Evolutionary conservation across 2,113 vertebrate species (phyloP), one percentile per base, ranked within the genome.

Genomic region (Hippoglossus stenolepis): DNA sequence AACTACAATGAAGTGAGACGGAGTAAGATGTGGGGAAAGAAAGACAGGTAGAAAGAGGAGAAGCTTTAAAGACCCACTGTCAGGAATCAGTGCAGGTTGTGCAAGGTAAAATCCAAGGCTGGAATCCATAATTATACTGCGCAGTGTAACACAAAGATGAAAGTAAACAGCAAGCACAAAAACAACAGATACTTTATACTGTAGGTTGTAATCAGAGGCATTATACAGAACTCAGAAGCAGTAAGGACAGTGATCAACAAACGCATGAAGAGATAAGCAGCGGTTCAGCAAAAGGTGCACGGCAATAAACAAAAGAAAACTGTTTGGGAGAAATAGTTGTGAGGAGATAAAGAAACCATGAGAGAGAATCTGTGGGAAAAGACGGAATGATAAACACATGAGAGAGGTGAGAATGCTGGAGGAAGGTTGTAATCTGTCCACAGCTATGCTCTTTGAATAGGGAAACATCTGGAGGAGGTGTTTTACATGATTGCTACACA

Each of bases 91-190:
- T 49, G 17, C 45, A 2, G 5, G 17, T 49, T 49, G 45, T 5
- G 45, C 45, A 49, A 49, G 15, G 45, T 18, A 49, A 49, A 49
- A 4, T 5, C 17, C 45, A 49, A 17, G 3, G 18, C 49, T 79
- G 81, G 79, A 87, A 84, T 90, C 53, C 70, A 77, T 82, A 82
- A 80, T 80, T 82, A 87, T 3, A n/a, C 51, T 54, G 51, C 1
- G 20, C 51, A 15, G 51, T 78, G 51, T 73, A 57, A 71, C 24
- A 66, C 62, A 17, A 18, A 18, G 47, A 51, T 51, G 47, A 74
- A 65, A 76, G 58, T 53, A 40, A 68, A 82, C 28, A 68, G 28
- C 40, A 12, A 60, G 28, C 43, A 13, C n/a, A 24, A 28, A 35
- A 71, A 26, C 21, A 40, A 47, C 21, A 21, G 15, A 54, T 54